These are phyloP conservation scores for Osmoderma eremita DNA, from an alignment of 2,888 invertebrate genomes.

Conservation along the genomic window DNA sequence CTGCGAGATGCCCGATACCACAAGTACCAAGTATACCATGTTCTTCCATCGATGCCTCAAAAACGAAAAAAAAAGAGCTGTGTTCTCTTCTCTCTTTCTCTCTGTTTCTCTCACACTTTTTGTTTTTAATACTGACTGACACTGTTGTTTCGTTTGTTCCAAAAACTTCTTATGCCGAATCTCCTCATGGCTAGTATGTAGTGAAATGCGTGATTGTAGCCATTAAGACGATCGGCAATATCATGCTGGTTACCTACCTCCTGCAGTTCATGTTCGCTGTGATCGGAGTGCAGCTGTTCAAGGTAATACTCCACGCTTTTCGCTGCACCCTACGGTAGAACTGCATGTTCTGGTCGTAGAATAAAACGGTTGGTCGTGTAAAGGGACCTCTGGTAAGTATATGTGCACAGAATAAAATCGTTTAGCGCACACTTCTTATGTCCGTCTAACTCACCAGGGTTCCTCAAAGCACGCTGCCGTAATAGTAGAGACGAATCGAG, in stretches of 20 bases:
- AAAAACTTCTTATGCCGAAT: conserved; percentile 60
- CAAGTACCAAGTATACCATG: conserved; percentile 29
- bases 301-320: conserved; percentile 75
- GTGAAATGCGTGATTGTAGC: conserved; percentile 99
- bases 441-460: conserved; percentile 31
- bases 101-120: no score
- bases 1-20: conserved; percentile 54
- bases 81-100: conserved; percentile 38
- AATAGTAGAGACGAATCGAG: conserved; percentile 45
- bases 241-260: conserved; percentile 99
- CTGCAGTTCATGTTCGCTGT: conserved; percentile 99
- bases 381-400: conserved; percentile 38
- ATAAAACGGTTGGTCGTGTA: conserved; percentile 45
- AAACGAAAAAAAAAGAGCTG: neutral
- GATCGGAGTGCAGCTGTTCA: conserved; percentile 99
- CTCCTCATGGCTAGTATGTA: conserved; percentile 82
- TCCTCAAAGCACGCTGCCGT: conserved; percentile 46
- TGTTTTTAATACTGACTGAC: conserved; percentile 43
- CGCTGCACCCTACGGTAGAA: conserved; percentile 60
- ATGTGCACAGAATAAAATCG: conserved; percentile 21
- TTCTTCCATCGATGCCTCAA: conserved; percentile 41
- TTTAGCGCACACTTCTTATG: conserved; percentile 24
- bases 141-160: conserved; percentile 59
- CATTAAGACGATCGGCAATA: conserved; percentile 99
- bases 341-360: conserved; percentile 60